Percentiles rank a stretch among this genome's conserved stretches.
phyloP scores from a whole-genome alignment of 2,113 vertebrate species.

The Scopus umbretta region DNA sequence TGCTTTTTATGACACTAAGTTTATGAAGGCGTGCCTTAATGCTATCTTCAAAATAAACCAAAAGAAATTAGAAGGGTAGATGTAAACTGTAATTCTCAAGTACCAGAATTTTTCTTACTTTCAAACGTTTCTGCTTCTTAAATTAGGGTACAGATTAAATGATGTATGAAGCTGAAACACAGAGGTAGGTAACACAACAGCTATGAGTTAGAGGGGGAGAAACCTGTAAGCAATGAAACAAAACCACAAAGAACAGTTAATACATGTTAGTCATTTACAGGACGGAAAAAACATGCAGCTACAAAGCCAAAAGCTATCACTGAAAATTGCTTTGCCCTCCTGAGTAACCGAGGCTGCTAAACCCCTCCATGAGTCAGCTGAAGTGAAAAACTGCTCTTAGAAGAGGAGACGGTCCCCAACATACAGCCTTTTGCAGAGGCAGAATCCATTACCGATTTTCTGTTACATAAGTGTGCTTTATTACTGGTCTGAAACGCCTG shows the following conservation, averaged over 20 bases:
- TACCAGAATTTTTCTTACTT: background rate
- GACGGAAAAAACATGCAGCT: background rate
- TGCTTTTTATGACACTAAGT: background rate
- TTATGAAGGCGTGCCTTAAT: background rate
- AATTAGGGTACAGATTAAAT: background rate
- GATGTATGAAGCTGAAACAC: background rate
- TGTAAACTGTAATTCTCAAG: background rate
- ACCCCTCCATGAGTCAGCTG: background rate
- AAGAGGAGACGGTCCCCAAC: background rate
- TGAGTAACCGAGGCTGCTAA: background rate
- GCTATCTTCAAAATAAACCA: background rate
- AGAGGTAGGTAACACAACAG: background rate
- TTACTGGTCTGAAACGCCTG: background rate
- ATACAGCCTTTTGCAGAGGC: background rate
- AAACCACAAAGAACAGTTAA: background rate
- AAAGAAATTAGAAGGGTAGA: background rate
- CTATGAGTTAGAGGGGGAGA: background rate
- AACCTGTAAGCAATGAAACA: background rate
- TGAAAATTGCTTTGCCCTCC: background rate
- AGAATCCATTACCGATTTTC: background rate
- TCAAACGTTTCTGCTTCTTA: background rate
- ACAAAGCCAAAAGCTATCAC: background rate
- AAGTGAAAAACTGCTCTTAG: background rate
- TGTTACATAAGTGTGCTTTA: background rate
- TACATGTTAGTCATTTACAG: background rate